Percentiles rank a stretch among this genome's conserved stretches.
These are phyloP conservation scores for Agrotis clavis DNA, from an alignment of 2,888 invertebrate species.

Conservation along the genomic window DNA sequence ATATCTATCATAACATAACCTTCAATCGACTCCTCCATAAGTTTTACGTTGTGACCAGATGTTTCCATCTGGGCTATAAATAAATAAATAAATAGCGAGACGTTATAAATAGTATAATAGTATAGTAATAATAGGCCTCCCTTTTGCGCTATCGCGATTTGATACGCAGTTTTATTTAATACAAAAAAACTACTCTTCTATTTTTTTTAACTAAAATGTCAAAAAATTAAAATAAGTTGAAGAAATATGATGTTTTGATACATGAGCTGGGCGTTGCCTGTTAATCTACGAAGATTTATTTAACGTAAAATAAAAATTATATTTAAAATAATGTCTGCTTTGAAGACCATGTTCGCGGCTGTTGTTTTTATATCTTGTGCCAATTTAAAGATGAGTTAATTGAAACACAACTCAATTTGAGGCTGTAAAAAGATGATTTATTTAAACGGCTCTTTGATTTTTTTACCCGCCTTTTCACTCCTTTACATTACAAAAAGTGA, in stretches of 20 bases:
- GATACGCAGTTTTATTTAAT: background rate
- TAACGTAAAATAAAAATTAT: constrained; percentile 28
- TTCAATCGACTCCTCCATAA: constrained; percentile 9
- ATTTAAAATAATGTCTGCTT: constrained; percentile 27
- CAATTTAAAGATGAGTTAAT: constrained; percentile 25
- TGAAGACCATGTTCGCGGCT: constrained; percentile 26
- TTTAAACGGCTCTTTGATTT: too few species aligned
- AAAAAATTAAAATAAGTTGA: constrained; percentile 13
- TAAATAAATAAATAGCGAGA: constrained; percentile 33
- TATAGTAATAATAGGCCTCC: too few species aligned
- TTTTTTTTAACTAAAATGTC: constrained; percentile 33
- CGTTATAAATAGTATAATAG: constrained; percentile 48
- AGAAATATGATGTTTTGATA: constrained; percentile 42
- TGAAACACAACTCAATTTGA: constrained; percentile 10
- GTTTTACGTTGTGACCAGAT: constrained; percentile 30
- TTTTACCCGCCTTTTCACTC: background rate
- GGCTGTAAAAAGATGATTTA: too few species aligned
- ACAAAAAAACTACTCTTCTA: constrained; percentile 11
- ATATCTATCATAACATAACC: constrained; percentile 1
- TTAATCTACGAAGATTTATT: constrained; percentile 30
- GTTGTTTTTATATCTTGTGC: constrained; percentile 18
- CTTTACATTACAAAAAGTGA: background rate
- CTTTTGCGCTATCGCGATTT: constrained; percentile 19
- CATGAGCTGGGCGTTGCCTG: constrained; percentile 24
- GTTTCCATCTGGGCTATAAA: constrained; percentile 34